Percentiles rank a stretch among this genome's conserved stretches.
Conservation (phyloP, 1,140 invertebrate genomes). For the Apis mellifera region Amel_HAv3.1 CM009931.2:5290501-5291000, state of each 20-base stretch:
- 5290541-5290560: too few species aligned
- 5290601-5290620: too few species aligned
- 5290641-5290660: background rate
- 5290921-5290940: constrained; percentile 27
- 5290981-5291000: background rate
- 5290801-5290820: too few species aligned
- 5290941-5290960: background rate
- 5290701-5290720: background rate
- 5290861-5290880: constrained; percentile 27
- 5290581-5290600: too few species aligned
- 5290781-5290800: background rate
- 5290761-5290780: constrained; percentile 21
- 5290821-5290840: constrained; percentile 10
- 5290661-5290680: background rate
- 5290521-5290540: too few species aligned
- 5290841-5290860: background rate
- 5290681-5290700: background rate
- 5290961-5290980: background rate
- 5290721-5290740: constrained; percentile 6
- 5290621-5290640: background rate
- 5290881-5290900: background rate
- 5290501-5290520: too few species aligned
- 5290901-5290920: constrained; percentile 16
- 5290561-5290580: too few species aligned
- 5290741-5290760: background rate